Conservation (phyloP, 1,140 invertebrate species). For the Aplysia californica region DNA sequence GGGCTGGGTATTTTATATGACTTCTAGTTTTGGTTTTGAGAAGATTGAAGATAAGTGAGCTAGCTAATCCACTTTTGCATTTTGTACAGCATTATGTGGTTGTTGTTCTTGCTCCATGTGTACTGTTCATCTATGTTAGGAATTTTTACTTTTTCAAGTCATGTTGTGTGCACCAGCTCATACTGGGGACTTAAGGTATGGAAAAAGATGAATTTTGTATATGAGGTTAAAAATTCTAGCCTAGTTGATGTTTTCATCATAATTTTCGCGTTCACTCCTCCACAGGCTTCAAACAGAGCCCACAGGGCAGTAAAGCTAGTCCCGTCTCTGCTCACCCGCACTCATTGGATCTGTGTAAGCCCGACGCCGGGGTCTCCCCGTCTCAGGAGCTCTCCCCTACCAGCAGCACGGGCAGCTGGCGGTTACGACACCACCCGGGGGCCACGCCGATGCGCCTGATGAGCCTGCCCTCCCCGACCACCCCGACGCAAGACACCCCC, state of each 20-base stretch:
- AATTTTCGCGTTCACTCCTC: too few relatives aligned
- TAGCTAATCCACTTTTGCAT: too few relatives aligned
- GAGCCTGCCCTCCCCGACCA: conserved; percentile 32
- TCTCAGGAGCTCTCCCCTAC: conserved; percentile 37
- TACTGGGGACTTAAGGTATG: too few relatives aligned
- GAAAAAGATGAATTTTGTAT: too few relatives aligned
- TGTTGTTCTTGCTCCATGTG: too few relatives aligned
- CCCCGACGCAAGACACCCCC: conserved; percentile 33
- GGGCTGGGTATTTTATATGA: too few relatives aligned
- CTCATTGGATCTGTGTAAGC: conserved; percentile 42
- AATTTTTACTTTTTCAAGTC: conserved; percentile 21
- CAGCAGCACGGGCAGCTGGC: conserved; percentile 42
- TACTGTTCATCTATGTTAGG: not conserved
- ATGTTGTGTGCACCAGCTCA: too few relatives aligned
- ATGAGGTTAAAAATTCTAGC: too few relatives aligned
- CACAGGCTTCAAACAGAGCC: conserved; percentile 55
- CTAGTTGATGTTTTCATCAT: too few relatives aligned
- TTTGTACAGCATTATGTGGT: too few relatives aligned
- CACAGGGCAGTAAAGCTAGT: conserved; percentile 33
- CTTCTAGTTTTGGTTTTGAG: too few relatives aligned
- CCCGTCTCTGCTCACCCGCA: conserved; percentile 29
- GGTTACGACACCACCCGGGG: conserved; percentile 20
- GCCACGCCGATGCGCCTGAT: conserved; percentile 2
- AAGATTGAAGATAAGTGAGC: too few relatives aligned
- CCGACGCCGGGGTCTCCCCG: conserved; percentile 32